These are phyloP conservation scores for Doris montereyensis DNA, from an alignment of 2,888 invertebrate species.

Conservation along the genomic window DNA sequence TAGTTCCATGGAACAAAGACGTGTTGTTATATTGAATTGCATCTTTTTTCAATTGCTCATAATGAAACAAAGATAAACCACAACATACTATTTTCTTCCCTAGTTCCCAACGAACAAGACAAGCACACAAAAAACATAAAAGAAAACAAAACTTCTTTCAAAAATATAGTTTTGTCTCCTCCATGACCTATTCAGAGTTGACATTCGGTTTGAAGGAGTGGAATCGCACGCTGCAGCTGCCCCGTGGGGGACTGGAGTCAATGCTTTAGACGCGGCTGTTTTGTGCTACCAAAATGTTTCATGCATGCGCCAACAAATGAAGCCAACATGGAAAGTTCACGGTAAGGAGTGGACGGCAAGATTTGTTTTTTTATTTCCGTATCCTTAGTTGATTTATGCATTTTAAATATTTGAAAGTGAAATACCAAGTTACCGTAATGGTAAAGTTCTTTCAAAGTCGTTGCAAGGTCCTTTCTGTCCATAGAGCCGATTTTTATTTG, in stretches of 20 bases:
- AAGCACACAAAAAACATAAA: not conserved
- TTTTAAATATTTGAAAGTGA: too few relatives aligned
- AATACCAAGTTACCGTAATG: too few relatives aligned
- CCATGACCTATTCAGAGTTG: conserved; percentile 55
- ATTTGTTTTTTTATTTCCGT: too few relatives aligned
- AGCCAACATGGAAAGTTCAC: conserved; percentile 70
- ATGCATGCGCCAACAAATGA: conserved; percentile 71
- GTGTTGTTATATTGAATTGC: too few relatives aligned
- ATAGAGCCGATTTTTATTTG: too few relatives aligned
- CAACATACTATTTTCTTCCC: not conserved
- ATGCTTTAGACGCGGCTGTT: conserved; percentile 73
- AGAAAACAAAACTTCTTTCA: not conserved
- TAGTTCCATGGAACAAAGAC: too few relatives aligned
- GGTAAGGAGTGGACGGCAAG: too few relatives aligned
- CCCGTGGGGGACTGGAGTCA: conserved; percentile 71
- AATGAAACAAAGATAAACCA: not conserved
- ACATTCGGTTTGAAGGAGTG: conserved; percentile 53
- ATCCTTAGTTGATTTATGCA: too few relatives aligned
- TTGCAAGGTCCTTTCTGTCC: too few relatives aligned
- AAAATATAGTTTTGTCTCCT: not conserved
- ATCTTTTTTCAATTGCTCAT: too few relatives aligned
- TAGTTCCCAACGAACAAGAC: not conserved
- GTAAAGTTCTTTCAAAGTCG: too few relatives aligned
- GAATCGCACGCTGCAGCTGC: conserved; percentile 58
- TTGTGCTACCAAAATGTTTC: conserved; percentile 69